Conservation (phyloP, 2,113 vertebrate genomes). For the Cavia aperea region DNA sequence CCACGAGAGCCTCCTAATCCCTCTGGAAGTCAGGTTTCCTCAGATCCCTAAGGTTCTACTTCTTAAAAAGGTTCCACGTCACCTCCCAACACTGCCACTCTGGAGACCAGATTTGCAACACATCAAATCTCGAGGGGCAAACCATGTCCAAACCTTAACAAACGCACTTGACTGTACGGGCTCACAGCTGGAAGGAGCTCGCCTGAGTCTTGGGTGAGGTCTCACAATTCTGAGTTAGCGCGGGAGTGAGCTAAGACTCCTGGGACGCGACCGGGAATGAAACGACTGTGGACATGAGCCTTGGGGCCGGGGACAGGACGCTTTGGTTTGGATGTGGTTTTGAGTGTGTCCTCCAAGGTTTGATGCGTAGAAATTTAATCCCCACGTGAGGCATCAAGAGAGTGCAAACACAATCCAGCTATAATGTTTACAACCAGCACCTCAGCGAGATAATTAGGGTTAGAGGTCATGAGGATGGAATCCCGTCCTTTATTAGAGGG, state of each 20-base stretch:
- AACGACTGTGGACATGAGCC: background rate
- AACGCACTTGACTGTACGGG: background rate
- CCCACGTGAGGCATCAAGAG: background rate
- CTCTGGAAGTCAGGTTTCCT: background rate
- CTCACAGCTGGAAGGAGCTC: background rate
- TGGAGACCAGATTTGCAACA: background rate
- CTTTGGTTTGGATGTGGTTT: background rate
- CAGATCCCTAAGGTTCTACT: background rate
- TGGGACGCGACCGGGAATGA: background rate
- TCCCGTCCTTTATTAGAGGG: background rate
- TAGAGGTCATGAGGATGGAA: background rate
- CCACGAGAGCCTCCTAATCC: background rate
- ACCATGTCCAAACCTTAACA: background rate
- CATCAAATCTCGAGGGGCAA: background rate
- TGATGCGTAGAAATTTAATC: background rate
- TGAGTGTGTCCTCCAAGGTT: background rate
- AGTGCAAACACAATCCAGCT: background rate
- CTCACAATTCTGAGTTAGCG: background rate
- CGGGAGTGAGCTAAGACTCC: background rate
- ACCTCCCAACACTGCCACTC: background rate
- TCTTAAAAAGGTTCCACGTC: background rate
- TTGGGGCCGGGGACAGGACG: background rate
- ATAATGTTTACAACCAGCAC: background rate
- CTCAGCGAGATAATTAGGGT: background rate
- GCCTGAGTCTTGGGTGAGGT: background rate